These are phyloP conservation scores for Tetramorium simillimum DNA, from an alignment of 1,140 invertebrate species.

Conservation along the genomic window DNA sequence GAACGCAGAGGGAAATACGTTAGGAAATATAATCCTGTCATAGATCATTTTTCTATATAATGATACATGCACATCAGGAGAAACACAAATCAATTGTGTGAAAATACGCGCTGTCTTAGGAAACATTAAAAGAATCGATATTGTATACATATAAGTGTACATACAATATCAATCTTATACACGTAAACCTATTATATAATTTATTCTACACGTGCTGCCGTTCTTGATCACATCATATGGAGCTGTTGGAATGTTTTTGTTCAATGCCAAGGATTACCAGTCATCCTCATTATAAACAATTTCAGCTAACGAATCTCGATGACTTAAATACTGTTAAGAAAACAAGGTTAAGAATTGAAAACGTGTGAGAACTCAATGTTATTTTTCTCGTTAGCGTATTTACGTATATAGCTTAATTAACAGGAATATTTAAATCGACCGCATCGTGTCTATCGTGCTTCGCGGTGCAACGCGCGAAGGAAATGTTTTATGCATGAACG, in stretches of 20 bases:
- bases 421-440: constrained; percentile 20
- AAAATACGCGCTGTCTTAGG: not conserved
- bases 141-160: not conserved
- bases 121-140: not conserved
- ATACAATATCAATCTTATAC: constrained; percentile 14
- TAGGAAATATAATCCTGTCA: constrained; percentile 20
- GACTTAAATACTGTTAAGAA: not conserved
- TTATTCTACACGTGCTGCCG: constrained; percentile 12
- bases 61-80: not conserved
- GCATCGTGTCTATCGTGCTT: not conserved
- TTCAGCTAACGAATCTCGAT: not conserved
- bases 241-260: not conserved
- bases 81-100: constrained; percentile 53
- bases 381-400: not conserved
- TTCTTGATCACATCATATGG: not conserved
- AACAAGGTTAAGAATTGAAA: not conserved
- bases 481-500: constrained; percentile 34
- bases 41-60: constrained; percentile 44
- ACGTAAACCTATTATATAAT: constrained; percentile 42
- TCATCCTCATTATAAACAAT: not conserved
- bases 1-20: not conserved
- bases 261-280: not conserved
- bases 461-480: not conserved
- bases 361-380: not conserved
- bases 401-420: not conserved